Percentiles rank a stretch among this genome's conserved stretches.
phyloP scores from a whole-genome alignment of 2,888 invertebrate species.

The Gastracanthus pulcherrimus region DNA sequence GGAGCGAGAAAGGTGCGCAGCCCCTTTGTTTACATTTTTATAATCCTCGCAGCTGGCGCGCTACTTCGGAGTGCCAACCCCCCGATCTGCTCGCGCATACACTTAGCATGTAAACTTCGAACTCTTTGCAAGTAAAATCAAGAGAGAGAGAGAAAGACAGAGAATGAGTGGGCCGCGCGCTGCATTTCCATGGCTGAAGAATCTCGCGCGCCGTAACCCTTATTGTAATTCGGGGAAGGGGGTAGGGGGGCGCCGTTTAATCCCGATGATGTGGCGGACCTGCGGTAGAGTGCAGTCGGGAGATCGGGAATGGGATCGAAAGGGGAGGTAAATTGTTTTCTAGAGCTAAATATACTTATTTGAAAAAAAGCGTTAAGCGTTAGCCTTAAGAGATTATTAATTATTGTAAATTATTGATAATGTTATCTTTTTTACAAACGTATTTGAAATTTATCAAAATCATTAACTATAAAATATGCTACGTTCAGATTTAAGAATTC shows the following conservation, averaged over 20 bases:
- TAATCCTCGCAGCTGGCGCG: not conserved
- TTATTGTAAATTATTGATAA: no score
- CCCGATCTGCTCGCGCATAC: not conserved
- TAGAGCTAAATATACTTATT: no score
- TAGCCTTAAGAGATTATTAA: no score
- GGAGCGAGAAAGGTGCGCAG: not conserved
- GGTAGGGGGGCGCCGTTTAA: not conserved
- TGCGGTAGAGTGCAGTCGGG: not conserved
- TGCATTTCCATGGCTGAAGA: not conserved
- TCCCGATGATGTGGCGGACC: no score
- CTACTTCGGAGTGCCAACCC: not conserved
- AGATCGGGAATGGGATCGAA: no score
- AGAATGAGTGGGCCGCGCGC: not conserved
- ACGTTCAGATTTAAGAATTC: no score
- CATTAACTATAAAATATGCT: no score
- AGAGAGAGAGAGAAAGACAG: no score
- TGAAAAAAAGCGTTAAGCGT: no score
- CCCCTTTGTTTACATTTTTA: constrained; percentile 33
- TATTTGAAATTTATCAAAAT: no score
- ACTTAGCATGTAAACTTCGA: constrained; percentile 1
- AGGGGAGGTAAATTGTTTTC: no score
- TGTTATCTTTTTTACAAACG: no score
- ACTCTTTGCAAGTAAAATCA: constrained; percentile 30
- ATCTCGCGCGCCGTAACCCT: not conserved
- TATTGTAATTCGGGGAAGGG: not conserved